Evolutionary conservation across 2,888 invertebrate species (phyloP).

Genomic region (Thereva nobilitata): DNA sequence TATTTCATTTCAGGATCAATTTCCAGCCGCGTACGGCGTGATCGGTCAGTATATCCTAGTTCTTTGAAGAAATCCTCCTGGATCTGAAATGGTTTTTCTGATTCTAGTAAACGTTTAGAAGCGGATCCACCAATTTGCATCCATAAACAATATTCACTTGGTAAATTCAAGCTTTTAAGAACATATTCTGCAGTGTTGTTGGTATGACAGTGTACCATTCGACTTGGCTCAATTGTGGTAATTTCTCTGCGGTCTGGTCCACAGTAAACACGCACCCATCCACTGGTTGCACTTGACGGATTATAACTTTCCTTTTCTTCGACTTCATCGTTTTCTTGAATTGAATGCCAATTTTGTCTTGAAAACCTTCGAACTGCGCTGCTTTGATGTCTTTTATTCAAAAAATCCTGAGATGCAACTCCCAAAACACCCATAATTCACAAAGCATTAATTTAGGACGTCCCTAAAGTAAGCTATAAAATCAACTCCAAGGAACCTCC

Average conservation of each 20-base stretch:
- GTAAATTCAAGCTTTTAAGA: slow-evolving; percentile 42
- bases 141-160: slow-evolving; percentile 44
- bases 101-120: slow-evolving; percentile 61
- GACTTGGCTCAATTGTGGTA: slow-evolving; percentile 43
- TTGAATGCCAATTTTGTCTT: slow-evolving; percentile 24
- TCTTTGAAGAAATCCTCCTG: slow-evolving; percentile 66
- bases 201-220: slow-evolving; percentile 43
- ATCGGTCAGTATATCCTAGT: slow-evolving; percentile 65
- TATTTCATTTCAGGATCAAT: slow-evolving; percentile 69
- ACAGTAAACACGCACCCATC: slow-evolving; percentile 45
- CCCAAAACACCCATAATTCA: slow-evolving; percentile 38
- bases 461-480: background rate
- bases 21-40: slow-evolving; percentile 65
- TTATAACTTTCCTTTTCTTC: slow-evolving; percentile 22
- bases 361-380: background rate
- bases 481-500: slow-evolving; percentile 3
- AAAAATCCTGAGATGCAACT: slow-evolving; percentile 24
- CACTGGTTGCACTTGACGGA: slow-evolving; percentile 22
- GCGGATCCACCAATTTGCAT: slow-evolving; percentile 64
- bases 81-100: slow-evolving; percentile 64
- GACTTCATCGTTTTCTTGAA: slow-evolving; percentile 19
- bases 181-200: slow-evolving; percentile 40
- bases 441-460: background rate
- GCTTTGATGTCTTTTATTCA: background rate
- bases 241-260: slow-evolving; percentile 44